Conservation (phyloP, 2,888 invertebrate genomes). For the Drosophila monieri region DNA sequence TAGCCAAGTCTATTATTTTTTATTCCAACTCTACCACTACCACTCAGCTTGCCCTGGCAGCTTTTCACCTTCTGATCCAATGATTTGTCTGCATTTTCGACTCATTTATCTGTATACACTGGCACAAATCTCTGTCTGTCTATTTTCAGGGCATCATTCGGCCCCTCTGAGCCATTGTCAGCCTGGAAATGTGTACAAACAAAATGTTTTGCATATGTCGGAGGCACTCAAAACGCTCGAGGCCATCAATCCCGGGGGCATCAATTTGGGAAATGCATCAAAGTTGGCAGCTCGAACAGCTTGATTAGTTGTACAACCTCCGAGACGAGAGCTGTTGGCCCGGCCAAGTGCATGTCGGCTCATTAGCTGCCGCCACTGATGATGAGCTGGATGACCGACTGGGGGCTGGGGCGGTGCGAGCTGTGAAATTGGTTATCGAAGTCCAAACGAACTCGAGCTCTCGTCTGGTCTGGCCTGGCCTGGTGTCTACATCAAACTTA, state of each 20-base stretch:
- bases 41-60: conserved; percentile 36
- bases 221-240: conserved; percentile 52
- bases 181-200: conserved; percentile 49
- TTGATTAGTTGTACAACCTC: conserved; percentile 68
- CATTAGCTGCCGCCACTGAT: conserved; percentile 68
- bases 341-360: conserved; percentile 69
- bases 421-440: conserved; percentile 68
- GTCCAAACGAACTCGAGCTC: conserved; percentile 1
- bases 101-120: conserved; percentile 59
- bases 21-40: not conserved
- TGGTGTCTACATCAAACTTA: conserved; percentile 70
- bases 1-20: conserved; percentile 18
- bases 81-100: conserved; percentile 67
- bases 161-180: conserved; percentile 36
- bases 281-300: conserved; percentile 73
- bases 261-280: conserved; percentile 76
- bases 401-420: conserved; percentile 18
- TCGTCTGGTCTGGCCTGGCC: conserved; percentile 34
- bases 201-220: conserved; percentile 76
- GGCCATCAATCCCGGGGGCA: conserved; percentile 72
- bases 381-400: conserved; percentile 42
- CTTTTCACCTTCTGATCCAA: conserved; percentile 58
- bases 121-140: not conserved
- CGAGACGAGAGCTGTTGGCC: conserved; percentile 38
- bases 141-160: not conserved